Percentiles rank a stretch among this genome's conserved stretches.
Conservation (phyloP, 2,797 vertebrate genomes). For the Gallinago solitaria region DNA sequence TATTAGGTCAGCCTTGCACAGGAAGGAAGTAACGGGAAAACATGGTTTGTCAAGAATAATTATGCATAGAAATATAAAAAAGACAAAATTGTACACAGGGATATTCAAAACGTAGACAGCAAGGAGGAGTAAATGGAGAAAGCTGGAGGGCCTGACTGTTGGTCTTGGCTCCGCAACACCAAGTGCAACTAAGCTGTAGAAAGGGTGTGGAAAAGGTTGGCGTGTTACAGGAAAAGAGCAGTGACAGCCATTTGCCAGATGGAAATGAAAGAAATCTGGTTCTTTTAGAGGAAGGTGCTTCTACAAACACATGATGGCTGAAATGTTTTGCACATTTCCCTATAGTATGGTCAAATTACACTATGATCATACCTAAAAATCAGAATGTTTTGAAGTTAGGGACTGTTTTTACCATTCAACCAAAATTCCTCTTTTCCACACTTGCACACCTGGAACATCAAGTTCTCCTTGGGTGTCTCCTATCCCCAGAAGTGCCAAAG, state of each 20-base stretch:
- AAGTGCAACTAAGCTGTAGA: background rate
- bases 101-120: background rate
- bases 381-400: background rate
- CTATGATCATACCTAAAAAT: background rate
- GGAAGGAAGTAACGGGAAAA: constrained; percentile 12
- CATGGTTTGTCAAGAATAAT: background rate
- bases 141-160: background rate
- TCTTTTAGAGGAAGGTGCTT: background rate
- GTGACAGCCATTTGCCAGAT: background rate
- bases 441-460: background rate
- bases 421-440: background rate
- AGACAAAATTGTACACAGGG: background rate
- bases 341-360: background rate
- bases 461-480: background rate
- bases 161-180: background rate
- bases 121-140: background rate
- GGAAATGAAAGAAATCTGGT: background rate
- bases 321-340: background rate
- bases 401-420: background rate
- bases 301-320: background rate
- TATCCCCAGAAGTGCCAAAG: accelerated
- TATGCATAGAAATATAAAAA: background rate
- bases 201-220: background rate
- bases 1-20: background rate
- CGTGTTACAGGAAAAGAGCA: background rate